phyloP scores from a whole-genome alignment of 2,888 invertebrate genomes.

The Sepiola atlantica region DNA sequence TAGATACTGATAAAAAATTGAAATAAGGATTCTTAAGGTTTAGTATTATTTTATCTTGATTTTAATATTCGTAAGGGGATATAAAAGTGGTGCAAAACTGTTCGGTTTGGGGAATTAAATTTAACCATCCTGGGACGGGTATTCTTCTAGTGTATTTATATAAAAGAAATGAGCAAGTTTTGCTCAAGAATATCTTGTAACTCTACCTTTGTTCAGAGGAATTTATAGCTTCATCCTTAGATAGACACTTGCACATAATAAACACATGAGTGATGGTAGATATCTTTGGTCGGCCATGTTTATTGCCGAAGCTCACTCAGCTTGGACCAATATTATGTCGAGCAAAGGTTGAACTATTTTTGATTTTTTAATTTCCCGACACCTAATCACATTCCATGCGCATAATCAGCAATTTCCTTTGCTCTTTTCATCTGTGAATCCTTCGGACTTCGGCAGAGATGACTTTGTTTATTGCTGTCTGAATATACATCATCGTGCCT shows the following conservation, averaged over 20 bases:
- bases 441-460: not conserved
- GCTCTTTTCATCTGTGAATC: conserved; percentile 32
- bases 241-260: not conserved
- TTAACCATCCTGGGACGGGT: too few relatives aligned
- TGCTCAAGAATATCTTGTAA: not conserved
- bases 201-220: not conserved
- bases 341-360: conserved; percentile 32
- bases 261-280: not conserved
- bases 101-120: too few relatives aligned
- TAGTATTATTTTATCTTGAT: too few relatives aligned
- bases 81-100: too few relatives aligned
- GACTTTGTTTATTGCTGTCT: not conserved
- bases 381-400: not conserved
- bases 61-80: too few relatives aligned
- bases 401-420: not conserved
- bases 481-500: not conserved
- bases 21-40: too few relatives aligned
- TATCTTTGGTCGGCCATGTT: not conserved
- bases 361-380: conserved; percentile 10
- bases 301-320: not conserved
- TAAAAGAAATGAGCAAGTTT: not conserved
- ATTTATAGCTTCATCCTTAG: not conserved
- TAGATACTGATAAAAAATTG: too few relatives aligned
- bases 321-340: not conserved
- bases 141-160: not conserved